Base-by-base conservation (phyloP, 1,140 invertebrate species). In the Drosophila ironensis region DNA sequence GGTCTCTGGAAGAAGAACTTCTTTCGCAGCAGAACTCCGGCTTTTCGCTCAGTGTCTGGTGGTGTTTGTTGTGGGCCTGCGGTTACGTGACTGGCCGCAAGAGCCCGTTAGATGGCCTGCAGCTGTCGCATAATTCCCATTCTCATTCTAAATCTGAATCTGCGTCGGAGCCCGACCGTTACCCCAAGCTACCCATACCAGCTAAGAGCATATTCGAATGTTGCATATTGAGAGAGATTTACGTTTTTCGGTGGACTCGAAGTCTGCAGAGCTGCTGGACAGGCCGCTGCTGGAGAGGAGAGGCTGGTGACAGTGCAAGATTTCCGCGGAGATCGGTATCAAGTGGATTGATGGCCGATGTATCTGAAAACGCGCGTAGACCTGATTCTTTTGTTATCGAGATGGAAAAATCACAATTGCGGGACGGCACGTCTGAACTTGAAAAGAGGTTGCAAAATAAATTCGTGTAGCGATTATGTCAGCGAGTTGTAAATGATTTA, bases 401-500 rank as follows among this genome's bases (percentile, higher is more conserved):
- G n/a, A n/a, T n/a, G n/a, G n/a, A n/a, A 72, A 73, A 77, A 77
- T 53, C 78, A 82, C 77, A 82, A 84, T 76, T 42, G 48, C 37
- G 48, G 2, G 63, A 57, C 78, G 73, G 80, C 80, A 84, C 78
- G 78, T 86, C 59, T 84, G 78, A 84, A 78, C 78, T 84, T 86
- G 78, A 71, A 76, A n/a, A 46, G 67, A 71, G 45, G 53, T n/a
- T 72, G 47, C 38, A 73, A 27, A 57, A 50, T 37, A 47, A 63
- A 37, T 47, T 67, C 28, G 51, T 71, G 53, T 35, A 70, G 41
- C 38, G 47, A 81, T 82, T 81, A 81, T 82, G 76, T 82, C 76
- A 81, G 77, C 77, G 72, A 11, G 42, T 76, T 81, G 76, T 67
- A 72, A 61, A 67, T 59, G 17, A 56, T 42, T 72, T 70, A 60